Evolutionary conservation across 2,888 invertebrate species (phyloP).

Genomic region (Rapana venosa): DNA sequence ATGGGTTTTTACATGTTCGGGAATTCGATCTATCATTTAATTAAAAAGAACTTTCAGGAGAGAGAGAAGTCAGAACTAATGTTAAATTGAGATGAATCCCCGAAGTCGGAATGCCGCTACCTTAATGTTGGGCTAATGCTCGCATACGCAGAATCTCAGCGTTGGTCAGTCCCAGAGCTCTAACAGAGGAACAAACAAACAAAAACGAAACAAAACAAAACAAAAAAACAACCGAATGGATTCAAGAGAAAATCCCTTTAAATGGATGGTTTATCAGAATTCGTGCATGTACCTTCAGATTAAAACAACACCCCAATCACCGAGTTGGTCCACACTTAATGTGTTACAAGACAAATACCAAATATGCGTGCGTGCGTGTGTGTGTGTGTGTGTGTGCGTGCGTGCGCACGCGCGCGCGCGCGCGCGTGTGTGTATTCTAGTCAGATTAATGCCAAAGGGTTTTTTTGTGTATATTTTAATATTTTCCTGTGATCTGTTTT

Average conservation of each 20-base stretch:
- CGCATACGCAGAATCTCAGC: too few relatives aligned
- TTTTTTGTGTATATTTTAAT: neutral
- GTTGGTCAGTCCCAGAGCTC: too few relatives aligned
- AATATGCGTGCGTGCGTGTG: neutral
- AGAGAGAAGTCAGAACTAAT: too few relatives aligned
- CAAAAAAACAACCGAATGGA: too few relatives aligned
- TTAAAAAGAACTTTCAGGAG: too few relatives aligned
- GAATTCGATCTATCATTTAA: too few relatives aligned
- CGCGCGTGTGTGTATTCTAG: neutral
- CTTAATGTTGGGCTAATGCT: too few relatives aligned
- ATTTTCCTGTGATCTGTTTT: neutral
- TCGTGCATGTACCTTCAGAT: neutral
- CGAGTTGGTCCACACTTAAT: neutral
- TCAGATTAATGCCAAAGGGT: neutral
- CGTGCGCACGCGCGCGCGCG: neutral
- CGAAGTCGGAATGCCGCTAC: too few relatives aligned
- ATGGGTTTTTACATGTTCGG: too few relatives aligned
- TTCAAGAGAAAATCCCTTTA: neutral
- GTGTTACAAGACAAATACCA: neutral
- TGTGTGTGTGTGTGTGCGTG: slow-evolving; percentile 3
- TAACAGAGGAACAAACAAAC: too few relatives aligned
- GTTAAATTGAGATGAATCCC: too few relatives aligned
- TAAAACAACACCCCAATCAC: neutral
- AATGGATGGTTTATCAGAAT: neutral
- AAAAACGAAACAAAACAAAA: too few relatives aligned